Base-by-base conservation (phyloP, 2,113 vertebrate genomes). In the Myotis lucifugus region DNA sequence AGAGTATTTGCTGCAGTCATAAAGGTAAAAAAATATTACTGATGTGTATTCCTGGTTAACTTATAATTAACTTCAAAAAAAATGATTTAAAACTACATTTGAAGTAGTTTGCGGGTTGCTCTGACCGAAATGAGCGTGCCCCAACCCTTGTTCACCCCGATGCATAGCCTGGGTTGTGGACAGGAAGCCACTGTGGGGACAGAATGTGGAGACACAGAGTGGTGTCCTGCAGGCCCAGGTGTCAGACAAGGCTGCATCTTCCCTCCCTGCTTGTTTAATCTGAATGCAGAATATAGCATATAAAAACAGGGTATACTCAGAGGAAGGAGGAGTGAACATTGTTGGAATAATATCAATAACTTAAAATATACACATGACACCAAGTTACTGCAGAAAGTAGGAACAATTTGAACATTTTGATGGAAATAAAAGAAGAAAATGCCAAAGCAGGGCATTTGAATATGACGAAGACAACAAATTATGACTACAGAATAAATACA, bases 11-110 rank as follows among this genome's bases (percentile, higher is more conserved):
- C 29, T 86, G 5, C 48, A 29, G 9, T 85, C 27, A 46, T 10
- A 86, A 85, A 79, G 29, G 27, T 61, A 86, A 27, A 93, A 89
- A 93, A 86, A 69, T 29, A 85, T 67, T 87, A 48, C 56, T 59
- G 42, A 50, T 77, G 3, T 64, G 50, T 79, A 59, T 42, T 3
- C 23, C 82, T 89, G 83, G 29, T 77, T 91, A 79, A 34, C 40
- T 74, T 87, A 56, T 54, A 85, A 52, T 29, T 21, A 85, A 77
- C 19, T 83, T 67, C 56, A 82, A 88, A 7, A 7, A 56, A 9
- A 83, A 19, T 52, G 73, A n/a, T 52, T 56, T 79, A 48, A 86
- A 66, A 66, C 21, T 70, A 21, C 52, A 76, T 91, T 69, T 76
- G 64, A 96, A 87, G 29, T 52, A 52, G 15, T 52, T 77, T 77